Percentiles rank a stretch among this genome's conserved stretches.
These are phyloP conservation scores for Thermophis baileyi DNA, from an alignment of 2,113 vertebrate genomes.

Conservation along the genomic window DNA sequence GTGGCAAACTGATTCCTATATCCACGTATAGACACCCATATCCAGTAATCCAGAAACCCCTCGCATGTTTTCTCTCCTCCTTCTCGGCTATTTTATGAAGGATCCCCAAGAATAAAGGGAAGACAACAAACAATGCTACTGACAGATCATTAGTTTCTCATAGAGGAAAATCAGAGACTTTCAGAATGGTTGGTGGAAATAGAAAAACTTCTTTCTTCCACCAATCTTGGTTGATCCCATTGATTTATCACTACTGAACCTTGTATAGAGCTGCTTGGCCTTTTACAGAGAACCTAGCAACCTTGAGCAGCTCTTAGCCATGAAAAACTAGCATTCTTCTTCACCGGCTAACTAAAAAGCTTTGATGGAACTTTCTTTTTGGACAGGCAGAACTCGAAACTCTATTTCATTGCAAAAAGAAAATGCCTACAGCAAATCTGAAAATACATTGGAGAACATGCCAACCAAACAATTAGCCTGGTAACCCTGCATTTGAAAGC, in stretches of 20 bases:
- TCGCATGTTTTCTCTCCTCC: background rate
- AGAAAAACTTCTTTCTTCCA: background rate
- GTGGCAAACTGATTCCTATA: background rate
- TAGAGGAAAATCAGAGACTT: background rate
- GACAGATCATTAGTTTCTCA: background rate
- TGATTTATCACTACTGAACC: background rate
- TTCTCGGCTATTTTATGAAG: background rate
- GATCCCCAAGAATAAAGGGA: background rate
- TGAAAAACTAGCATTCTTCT: background rate
- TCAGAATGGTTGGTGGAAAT: background rate
- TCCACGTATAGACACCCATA: background rate
- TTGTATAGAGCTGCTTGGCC: background rate
- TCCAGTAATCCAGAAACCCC: background rate
- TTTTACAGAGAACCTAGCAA: background rate
- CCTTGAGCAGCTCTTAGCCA: background rate
- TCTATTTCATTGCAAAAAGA: background rate
- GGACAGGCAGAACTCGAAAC: background rate
- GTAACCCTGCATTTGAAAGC: background rate
- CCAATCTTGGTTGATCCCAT: background rate
- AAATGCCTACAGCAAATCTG: background rate
- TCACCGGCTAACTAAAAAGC: background rate
- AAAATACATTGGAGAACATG: background rate
- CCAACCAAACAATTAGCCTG: background rate
- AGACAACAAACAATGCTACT: background rate
- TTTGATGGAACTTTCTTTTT: background rate